Evolutionary conservation across 35 echinoderm and acorn worm genomes (phyloP).

Genomic region (Apostichopus parvimensis): DNA sequence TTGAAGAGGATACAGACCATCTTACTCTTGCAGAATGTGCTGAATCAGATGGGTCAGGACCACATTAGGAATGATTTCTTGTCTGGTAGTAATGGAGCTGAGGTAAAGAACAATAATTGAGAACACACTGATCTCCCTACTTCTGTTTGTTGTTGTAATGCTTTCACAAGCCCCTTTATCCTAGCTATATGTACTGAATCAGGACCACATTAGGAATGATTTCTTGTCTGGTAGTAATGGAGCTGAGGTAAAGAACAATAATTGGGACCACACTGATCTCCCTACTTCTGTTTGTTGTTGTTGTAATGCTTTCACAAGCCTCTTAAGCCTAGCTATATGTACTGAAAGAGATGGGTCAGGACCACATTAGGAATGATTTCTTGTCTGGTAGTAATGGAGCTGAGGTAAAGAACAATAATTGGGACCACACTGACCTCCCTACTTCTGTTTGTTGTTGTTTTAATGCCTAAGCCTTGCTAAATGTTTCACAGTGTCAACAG

Average conservation of each 20-base stretch:
- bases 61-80: slow-evolving; percentile 83
- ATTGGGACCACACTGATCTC: too few relatives aligned
- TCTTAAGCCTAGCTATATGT: slow-evolving; percentile 73
- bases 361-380: slow-evolving; percentile 81
- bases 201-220: slow-evolving; percentile 73
- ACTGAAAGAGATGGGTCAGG: slow-evolving; percentile 66
- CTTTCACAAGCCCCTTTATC: background rate
- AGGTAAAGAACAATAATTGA: slow-evolving; percentile 37
- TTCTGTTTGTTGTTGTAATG: background rate
- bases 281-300: background rate
- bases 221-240: slow-evolving; percentile 80
- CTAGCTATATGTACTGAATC: background rate
- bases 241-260: slow-evolving; percentile 58
- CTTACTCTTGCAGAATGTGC: slow-evolving; percentile 73
- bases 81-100: slow-evolving; percentile 75
- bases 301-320: background rate
- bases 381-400: slow-evolving; percentile 78
- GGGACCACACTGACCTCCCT: too few relatives aligned
- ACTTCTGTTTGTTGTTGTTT: background rate
- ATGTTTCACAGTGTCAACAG: too few relatives aligned
- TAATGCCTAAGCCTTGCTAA: background rate
- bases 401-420: slow-evolving; percentile 40
- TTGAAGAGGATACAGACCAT: slow-evolving; percentile 65
- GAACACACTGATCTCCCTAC: too few relatives aligned
- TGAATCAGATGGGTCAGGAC: slow-evolving; percentile 70